These are phyloP conservation scores for Callocephalon fimbriatum DNA, from an alignment of 2,113 vertebrate species.

Conservation along the genomic window DNA sequence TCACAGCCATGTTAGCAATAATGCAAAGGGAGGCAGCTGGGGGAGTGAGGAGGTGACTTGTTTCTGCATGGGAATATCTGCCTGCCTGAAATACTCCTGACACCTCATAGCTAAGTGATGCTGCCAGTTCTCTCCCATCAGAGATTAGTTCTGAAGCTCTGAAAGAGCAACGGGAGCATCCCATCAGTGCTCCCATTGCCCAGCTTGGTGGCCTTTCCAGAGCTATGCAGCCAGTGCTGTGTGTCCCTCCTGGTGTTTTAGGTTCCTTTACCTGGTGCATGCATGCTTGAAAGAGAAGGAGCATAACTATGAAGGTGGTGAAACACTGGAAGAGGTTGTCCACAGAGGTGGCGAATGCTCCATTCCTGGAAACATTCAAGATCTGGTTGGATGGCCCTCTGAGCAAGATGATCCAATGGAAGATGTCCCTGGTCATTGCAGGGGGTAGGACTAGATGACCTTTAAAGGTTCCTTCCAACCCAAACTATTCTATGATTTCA, in stretches of 20 bases:
- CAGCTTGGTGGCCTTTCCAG: background rate
- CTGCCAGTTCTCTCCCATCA: background rate
- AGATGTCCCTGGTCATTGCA: background rate
- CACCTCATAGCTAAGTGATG: background rate
- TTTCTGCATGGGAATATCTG: slow-evolving; percentile 46
- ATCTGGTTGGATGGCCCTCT: background rate
- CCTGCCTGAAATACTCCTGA: slow-evolving; percentile 40
- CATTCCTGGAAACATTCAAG: background rate
- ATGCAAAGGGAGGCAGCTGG: slow-evolving; percentile 19
- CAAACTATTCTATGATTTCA: background rate
- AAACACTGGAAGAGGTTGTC: background rate
- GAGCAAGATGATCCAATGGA: background rate
- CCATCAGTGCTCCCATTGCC: background rate
- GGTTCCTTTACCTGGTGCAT: background rate
- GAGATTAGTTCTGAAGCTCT: slow-evolving; percentile 5
- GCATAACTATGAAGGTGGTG: background rate
- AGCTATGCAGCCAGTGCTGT: background rate
- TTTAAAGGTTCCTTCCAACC: background rate
- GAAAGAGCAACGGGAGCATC: background rate
- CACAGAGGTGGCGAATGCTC: background rate
- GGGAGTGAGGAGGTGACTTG: slow-evolving; percentile 50
- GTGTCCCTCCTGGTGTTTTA: background rate
- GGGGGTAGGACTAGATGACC: background rate
- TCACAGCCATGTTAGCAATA: slow-evolving; percentile 51
- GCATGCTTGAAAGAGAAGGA: background rate